phyloP scores from a whole-genome alignment of 1,140 invertebrate species.

The Melanaphis sacchari region DNA sequence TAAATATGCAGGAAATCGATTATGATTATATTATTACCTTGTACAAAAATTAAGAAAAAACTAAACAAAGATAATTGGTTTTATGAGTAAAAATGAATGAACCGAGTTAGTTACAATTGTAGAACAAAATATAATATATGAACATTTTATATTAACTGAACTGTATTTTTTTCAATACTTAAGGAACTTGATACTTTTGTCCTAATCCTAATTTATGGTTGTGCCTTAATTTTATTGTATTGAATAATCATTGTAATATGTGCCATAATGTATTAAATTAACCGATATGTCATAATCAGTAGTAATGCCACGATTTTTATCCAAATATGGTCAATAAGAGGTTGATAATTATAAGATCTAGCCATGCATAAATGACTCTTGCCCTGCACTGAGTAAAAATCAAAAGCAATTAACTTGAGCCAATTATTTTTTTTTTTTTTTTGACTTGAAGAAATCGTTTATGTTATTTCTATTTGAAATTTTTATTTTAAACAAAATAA shows the following conservation, averaged over 20 bases:
- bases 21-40: slow-evolving; percentile 43
- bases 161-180: not conserved
- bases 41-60: slow-evolving; percentile 40
- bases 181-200: not conserved
- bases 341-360: not conserved
- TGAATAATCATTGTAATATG: not conserved
- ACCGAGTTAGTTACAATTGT: slow-evolving; percentile 46
- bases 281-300: no score
- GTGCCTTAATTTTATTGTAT: not conserved
- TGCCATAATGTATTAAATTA: no score
- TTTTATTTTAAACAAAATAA: not conserved
- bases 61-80: slow-evolving; percentile 1
- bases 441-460: not conserved
- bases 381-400: not conserved
- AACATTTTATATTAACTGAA: slow-evolving; percentile 40
- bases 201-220: not conserved
- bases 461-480: not conserved
- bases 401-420: not conserved
- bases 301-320: not conserved
- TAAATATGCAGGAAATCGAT: not conserved
- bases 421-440: not conserved
- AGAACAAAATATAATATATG: slow-evolving; percentile 50
- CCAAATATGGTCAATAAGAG: not conserved
- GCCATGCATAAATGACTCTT: not conserved
- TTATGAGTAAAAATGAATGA: slow-evolving; percentile 26